Percentiles rank a stretch among this genome's conserved stretches.
Conservation (phyloP, 2,888 invertebrate species). For the Blastobasis lacticolella region DNA sequence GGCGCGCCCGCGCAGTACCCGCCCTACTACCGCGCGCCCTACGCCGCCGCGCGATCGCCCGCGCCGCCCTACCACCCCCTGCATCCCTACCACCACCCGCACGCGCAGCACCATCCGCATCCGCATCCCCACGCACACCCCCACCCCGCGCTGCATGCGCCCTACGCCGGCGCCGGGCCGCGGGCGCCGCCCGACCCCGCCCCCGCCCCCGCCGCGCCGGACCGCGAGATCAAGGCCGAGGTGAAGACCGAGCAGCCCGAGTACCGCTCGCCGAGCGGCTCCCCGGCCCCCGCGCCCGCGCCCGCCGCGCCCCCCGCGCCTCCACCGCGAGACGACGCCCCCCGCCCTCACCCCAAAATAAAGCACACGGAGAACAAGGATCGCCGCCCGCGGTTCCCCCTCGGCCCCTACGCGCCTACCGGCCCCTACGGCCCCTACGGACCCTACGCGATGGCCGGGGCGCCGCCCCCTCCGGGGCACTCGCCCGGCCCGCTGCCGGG, state of each 20-base stretch:
- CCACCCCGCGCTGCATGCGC: slow-evolving; percentile 7
- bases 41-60: slow-evolving; percentile 8
- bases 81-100: slow-evolving; percentile 5
- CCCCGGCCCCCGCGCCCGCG: slow-evolving; percentile 33
- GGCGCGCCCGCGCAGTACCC: background rate
- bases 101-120: slow-evolving; percentile 5
- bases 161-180: slow-evolving; percentile 8
- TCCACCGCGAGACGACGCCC: slow-evolving; percentile 39
- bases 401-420: slow-evolving; percentile 62
- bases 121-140: slow-evolving; percentile 6
- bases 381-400: slow-evolving; percentile 52
- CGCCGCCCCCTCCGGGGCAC: slow-evolving; percentile 12
- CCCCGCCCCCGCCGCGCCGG: slow-evolving; percentile 21
- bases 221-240: slow-evolving; percentile 57
- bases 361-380: slow-evolving; percentile 66
- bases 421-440: slow-evolving; percentile 57
- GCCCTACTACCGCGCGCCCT: background rate
- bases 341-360: slow-evolving; percentile 54
- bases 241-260: slow-evolving; percentile 62
- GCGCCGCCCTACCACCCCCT: slow-evolving; percentile 6
- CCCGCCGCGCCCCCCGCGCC: slow-evolving; percentile 32
- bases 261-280: slow-evolving; percentile 46
- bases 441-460: slow-evolving; percentile 47
- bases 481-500: slow-evolving; percentile 2
- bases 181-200: slow-evolving; percentile 11